phyloP scores from a whole-genome alignment of 1,140 invertebrate species.

The Delia radicum region DNA sequence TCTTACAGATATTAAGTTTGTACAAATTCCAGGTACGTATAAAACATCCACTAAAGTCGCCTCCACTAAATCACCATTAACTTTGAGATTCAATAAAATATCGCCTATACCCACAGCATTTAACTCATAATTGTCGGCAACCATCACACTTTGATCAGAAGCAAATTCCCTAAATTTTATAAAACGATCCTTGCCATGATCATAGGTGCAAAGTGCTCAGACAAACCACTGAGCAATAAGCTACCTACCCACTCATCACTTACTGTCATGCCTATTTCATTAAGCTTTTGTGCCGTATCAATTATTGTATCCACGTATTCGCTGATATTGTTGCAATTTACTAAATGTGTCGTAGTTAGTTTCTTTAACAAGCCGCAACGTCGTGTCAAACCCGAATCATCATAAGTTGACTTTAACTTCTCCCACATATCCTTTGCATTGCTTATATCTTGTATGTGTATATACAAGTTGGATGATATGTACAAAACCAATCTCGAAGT shows the following conservation, averaged over 20 bases:
- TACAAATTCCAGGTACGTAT: background rate
- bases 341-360: conserved; percentile 30
- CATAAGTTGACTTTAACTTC: conserved; percentile 40
- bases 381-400: conserved; percentile 45
- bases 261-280: conserved; percentile 44
- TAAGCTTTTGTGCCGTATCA: conserved; percentile 43
- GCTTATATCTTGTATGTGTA: conserved; percentile 36
- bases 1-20: background rate
- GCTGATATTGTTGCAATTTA: conserved; percentile 39
- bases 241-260: conserved; percentile 50
- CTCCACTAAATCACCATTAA: background rate
- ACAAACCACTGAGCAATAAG: conserved; percentile 48
- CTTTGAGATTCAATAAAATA: background rate
- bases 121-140: conserved; percentile 11
- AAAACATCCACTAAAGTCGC: conserved; percentile 24
- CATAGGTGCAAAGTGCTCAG: conserved; percentile 53
- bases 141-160: background rate
- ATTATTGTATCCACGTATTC: conserved; percentile 51
- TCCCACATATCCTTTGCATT: conserved; percentile 41
- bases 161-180: background rate
- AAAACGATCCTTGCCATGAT: conserved; percentile 45
- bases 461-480: conserved; percentile 44
- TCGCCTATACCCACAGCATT: background rate
- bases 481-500: conserved; percentile 42
- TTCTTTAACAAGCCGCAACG: conserved; percentile 32